Base-by-base conservation (phyloP, 2,113 vertebrate genomes). In the Pongo pygmaeus region DNA sequence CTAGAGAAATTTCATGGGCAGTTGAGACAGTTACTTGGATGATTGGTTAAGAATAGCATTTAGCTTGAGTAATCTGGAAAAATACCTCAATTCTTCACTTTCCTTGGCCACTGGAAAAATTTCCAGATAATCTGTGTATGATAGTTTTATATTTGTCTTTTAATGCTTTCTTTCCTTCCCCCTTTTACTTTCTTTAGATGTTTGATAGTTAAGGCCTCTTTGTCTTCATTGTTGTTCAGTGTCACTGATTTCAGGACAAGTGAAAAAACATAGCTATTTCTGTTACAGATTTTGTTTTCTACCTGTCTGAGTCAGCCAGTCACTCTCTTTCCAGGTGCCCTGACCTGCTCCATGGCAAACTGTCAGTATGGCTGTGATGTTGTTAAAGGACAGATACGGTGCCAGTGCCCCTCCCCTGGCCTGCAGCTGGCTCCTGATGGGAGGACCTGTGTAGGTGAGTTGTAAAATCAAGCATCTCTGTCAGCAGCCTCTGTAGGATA, bases 311-410 rank as follows among this genome's bases (percentile, higher is more conserved):
- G 64, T 92, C 80, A 93, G 75, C 83, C 64, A 11, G 38, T 25
- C 18, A 4, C 17, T 91, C 83, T 98, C 94, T 72, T 92, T 55
- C 43, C 97, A 99, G 99, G 99, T 97, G 98, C 99, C 78, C 99
- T 99, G 61, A 99, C 99, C 0, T 99, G 99, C 96, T 99, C 99
- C 6, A 99, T 99, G 99, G 99, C 99, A 43, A 99, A 99, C 98
- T 99, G 99, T 96, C 99, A 99, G 98, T 99, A 99, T 20, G 99
- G 99, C 98, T 99, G 99, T 70, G 99, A 99, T 8, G 98, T 99
- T 4, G 97, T 99, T 97, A 99, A 99, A 98, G 99, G 99, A 67
- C 99, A 99, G 52, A 98, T 99, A 23, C 99, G 98, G 74, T 99
- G 99, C 97, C 99, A 99, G 94, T 99, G 99, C 95, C 99, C 99